Conservation (phyloP, 2,888 invertebrate genomes). For the Meiosimyza platycephala region DNA sequence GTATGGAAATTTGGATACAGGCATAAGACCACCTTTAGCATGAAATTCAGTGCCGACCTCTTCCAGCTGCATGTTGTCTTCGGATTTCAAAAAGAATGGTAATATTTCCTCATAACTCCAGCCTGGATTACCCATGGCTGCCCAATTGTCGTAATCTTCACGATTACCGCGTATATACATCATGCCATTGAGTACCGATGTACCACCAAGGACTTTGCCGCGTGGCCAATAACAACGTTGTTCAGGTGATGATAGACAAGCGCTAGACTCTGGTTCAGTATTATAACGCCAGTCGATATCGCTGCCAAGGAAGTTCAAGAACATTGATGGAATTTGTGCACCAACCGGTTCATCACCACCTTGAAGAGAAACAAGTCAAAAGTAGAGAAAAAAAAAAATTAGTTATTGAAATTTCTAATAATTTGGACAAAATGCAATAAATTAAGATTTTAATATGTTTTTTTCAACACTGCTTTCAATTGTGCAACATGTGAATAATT, state of each 20-base stretch:
- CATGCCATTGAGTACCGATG: slow-evolving; percentile 96
- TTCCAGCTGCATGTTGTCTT: slow-evolving; percentile 78
- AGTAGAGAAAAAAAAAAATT: not conserved
- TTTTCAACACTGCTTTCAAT: too few relatives aligned
- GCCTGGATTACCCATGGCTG: slow-evolving; percentile 83
- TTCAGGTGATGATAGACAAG: slow-evolving; percentile 78
- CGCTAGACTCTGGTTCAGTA: slow-evolving; percentile 83
- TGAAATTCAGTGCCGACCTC: slow-evolving; percentile 83
- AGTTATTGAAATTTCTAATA: too few relatives aligned
- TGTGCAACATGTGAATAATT: too few relatives aligned
- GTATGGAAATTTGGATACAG: slow-evolving; percentile 85
- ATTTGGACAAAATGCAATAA: too few relatives aligned
- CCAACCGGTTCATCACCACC: slow-evolving; percentile 89
- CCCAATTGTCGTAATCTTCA: slow-evolving; percentile 90
- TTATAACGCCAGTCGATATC: slow-evolving; percentile 90
- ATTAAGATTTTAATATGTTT: too few relatives aligned
- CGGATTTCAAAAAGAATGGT: slow-evolving; percentile 89
- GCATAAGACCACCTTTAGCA: slow-evolving; percentile 80
- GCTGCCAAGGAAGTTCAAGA: slow-evolving; percentile 86
- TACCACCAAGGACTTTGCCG: slow-evolving; percentile 90
- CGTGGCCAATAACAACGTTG: slow-evolving; percentile 84
- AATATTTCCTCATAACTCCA: slow-evolving; percentile 92
- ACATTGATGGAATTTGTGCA: slow-evolving; percentile 90
- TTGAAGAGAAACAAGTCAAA: slow-evolving; percentile 52
- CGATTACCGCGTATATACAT: slow-evolving; percentile 92